Conservation (phyloP, 2,113 vertebrate genomes). For the Balaeniceps rex region DNA sequence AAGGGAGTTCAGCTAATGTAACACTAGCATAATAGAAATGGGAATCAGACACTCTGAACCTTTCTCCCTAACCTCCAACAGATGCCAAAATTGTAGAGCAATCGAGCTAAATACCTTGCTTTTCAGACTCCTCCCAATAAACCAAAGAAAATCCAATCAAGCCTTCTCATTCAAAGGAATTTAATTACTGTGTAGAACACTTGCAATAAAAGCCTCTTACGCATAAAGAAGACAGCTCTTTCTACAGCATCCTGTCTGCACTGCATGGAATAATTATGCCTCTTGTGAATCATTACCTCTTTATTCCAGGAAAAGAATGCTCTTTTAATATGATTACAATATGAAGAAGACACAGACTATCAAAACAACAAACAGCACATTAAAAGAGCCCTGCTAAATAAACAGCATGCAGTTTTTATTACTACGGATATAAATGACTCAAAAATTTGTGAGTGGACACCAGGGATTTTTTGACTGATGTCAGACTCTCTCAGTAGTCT, state of each 20-base stretch:
- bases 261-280: constrained; percentile 22
- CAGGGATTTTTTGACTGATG: neutral
- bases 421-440: neutral
- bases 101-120: constrained; percentile 39
- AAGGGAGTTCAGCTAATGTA: neutral
- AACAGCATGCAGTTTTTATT: constrained; percentile 17
- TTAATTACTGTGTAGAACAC: constrained; percentile 57
- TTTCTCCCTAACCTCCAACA: neutral
- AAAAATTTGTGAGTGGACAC: neutral
- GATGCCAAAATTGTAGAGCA: constrained; percentile 28
- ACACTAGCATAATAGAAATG: neutral
- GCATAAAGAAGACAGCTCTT: constrained; percentile 37
- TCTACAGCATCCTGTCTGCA: neutral
- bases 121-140: constrained; percentile 36
- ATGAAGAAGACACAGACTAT: neutral
- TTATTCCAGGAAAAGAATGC: constrained; percentile 39
- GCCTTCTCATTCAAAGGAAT: constrained; percentile 28
- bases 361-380: neutral
- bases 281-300: constrained; percentile 49
- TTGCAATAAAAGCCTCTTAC: constrained; percentile 51
- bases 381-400: neutral
- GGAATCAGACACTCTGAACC: neutral
- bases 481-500: neutral
- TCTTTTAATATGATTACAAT: constrained; percentile 29
- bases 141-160: constrained; percentile 37